phyloP scores from a whole-genome alignment of 2,113 vertebrate species.

The Amazona vittata region DNA sequence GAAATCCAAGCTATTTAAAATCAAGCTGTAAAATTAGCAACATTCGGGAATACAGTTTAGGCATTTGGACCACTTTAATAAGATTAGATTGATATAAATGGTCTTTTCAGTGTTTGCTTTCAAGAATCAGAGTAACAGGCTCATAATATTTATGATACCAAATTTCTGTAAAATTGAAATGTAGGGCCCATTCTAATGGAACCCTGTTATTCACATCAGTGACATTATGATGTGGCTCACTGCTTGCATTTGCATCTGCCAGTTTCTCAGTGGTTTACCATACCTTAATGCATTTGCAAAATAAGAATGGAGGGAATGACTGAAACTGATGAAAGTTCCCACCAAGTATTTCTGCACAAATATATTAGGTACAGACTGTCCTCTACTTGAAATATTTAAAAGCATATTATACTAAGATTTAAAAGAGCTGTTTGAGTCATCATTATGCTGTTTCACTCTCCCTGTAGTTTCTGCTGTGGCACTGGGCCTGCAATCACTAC shows the following conservation, averaged over 20 bases:
- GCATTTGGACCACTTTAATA: background rate
- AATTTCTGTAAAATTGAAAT: background rate
- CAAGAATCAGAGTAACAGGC: background rate
- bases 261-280: background rate
- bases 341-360: background rate
- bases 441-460: background rate
- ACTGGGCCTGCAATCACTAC: background rate
- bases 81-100: background rate
- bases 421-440: background rate
- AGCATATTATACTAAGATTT: background rate
- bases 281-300: background rate
- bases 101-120: background rate
- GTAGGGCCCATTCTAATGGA: background rate
- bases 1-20: slow-evolving; percentile 1
- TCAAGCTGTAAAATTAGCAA: background rate
- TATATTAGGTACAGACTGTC: background rate
- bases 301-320: background rate
- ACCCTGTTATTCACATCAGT: background rate
- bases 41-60: background rate
- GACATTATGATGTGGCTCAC: background rate
- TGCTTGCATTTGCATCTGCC: background rate
- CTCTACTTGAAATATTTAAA: background rate
- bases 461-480: background rate
- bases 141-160: background rate
- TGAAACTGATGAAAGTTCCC: background rate